Conservation (phyloP, 2,113 vertebrate genomes). For the Todiramphus saurophagus region DNA sequence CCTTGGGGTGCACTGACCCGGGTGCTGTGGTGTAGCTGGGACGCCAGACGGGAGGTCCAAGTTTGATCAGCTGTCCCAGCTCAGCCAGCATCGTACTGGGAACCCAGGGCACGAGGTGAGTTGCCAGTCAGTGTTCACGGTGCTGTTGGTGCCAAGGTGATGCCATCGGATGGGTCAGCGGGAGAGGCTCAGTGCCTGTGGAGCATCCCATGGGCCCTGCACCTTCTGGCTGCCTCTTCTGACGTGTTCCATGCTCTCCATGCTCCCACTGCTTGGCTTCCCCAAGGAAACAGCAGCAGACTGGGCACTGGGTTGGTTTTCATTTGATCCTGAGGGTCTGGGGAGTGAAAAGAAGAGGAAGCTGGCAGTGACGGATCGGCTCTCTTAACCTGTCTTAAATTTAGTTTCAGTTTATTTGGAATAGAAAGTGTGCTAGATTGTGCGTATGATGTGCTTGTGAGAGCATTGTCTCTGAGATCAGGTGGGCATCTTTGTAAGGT, state of each 20-base stretch:
- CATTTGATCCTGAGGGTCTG: not conserved
- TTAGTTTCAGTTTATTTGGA: not conserved
- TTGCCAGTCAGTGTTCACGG: not conserved
- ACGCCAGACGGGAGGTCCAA: not conserved
- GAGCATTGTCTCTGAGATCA: not conserved
- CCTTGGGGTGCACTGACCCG: not conserved
- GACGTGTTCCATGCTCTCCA: not conserved
- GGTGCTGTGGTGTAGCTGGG: not conserved
- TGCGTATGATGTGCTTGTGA: not conserved
- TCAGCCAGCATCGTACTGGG: not conserved
- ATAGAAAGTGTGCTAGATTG: not conserved
- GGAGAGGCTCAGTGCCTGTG: not conserved
- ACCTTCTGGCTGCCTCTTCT: accelerated
- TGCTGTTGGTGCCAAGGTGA: not conserved
- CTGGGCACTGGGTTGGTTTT: not conserved
- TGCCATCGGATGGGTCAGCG: not conserved
- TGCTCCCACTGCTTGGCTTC: not conserved
- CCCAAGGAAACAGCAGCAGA: not conserved
- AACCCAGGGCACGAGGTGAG: not conserved
- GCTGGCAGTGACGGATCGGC: not conserved
- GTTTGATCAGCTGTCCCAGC: not conserved
- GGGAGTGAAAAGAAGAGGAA: not conserved
- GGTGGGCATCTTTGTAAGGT: not conserved
- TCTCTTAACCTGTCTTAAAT: not conserved
- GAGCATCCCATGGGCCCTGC: not conserved